Evolutionary conservation across 2,113 vertebrate genomes (phyloP).

Genomic region (Bos indicus): DNA sequence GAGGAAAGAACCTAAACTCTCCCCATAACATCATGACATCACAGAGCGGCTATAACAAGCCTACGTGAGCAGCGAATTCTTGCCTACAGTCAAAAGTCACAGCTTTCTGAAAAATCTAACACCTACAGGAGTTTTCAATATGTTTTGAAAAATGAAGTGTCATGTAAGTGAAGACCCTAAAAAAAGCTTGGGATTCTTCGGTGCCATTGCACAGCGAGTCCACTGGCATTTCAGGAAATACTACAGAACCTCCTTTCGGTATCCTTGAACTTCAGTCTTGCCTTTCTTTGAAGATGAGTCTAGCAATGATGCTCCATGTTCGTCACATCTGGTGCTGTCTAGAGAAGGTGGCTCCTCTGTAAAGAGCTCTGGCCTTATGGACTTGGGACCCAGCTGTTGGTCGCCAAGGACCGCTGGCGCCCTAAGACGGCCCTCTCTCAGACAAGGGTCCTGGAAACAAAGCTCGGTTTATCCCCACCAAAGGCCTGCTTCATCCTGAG

Average conservation of each 20-base stretch:
- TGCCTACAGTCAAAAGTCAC: background rate
- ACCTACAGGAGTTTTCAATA: background rate
- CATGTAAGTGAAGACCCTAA: background rate
- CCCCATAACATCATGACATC: background rate
- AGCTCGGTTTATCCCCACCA: background rate
- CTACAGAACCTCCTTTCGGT: background rate
- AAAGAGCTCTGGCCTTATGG: background rate
- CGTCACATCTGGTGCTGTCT: accelerated
- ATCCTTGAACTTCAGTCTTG: background rate
- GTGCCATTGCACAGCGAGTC: background rate
- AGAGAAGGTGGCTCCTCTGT: background rate
- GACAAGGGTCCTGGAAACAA: background rate
- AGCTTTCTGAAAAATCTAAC: constrained; percentile 32
- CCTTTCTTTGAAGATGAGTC: background rate
- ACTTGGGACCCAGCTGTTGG: background rate
- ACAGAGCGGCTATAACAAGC: accelerated
- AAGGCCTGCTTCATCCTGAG: background rate
- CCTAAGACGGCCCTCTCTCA: background rate
- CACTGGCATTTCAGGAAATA: constrained; percentile 2
- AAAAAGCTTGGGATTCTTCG: constrained; percentile 21
- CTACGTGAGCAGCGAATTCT: background rate
- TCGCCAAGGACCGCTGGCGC: background rate
- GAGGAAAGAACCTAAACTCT: background rate
- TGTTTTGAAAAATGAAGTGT: constrained; percentile 37
- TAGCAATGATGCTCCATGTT: background rate